phyloP scores from a whole-genome alignment of 2,888 invertebrate genomes.

The Neoascia interrupta region DNA sequence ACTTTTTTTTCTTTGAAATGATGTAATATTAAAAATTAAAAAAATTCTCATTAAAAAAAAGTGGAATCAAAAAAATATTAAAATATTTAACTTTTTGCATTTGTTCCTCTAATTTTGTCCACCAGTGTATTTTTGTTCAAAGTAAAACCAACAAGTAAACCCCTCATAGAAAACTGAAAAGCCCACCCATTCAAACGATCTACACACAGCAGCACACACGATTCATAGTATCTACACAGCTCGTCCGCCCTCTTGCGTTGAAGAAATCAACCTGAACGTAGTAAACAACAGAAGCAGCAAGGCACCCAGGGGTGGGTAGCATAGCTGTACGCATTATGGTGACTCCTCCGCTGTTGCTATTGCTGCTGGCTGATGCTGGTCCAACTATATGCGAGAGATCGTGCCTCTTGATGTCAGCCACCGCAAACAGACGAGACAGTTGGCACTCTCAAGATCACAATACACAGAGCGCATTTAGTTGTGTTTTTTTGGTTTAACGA shows the following conservation, averaged over 20 bases:
- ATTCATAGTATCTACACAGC: conserved; percentile 32
- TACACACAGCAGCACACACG: conserved; percentile 41
- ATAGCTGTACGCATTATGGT: conserved; percentile 50
- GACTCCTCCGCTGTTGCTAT: conserved; percentile 58
- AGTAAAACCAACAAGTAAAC: conserved; percentile 47
- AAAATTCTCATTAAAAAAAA: no score
- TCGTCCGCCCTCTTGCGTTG: conserved; percentile 42
- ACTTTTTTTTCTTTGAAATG: no score
- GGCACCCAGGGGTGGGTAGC: conserved; percentile 51
- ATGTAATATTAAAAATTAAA: no score
- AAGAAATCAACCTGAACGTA: conserved; percentile 58
- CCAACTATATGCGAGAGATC: conserved; percentile 24
- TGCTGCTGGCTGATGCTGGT: conserved; percentile 35
- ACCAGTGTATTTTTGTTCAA: neutral
- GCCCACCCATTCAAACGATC: conserved; percentile 41
- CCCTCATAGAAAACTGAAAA: conserved; percentile 39
- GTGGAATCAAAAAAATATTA: no score
- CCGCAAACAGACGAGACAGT: conserved; percentile 64
- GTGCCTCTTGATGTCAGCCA: conserved; percentile 59
- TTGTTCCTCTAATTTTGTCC: no score
- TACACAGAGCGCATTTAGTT: conserved; percentile 61
- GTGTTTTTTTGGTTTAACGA: conserved; percentile 64
- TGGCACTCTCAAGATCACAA: conserved; percentile 67
- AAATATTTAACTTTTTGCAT: no score
- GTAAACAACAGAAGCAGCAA: conserved; percentile 58